These are phyloP conservation scores for Noctua janthina DNA, from an alignment of 2,888 invertebrate species.

Conservation along the genomic window DNA sequence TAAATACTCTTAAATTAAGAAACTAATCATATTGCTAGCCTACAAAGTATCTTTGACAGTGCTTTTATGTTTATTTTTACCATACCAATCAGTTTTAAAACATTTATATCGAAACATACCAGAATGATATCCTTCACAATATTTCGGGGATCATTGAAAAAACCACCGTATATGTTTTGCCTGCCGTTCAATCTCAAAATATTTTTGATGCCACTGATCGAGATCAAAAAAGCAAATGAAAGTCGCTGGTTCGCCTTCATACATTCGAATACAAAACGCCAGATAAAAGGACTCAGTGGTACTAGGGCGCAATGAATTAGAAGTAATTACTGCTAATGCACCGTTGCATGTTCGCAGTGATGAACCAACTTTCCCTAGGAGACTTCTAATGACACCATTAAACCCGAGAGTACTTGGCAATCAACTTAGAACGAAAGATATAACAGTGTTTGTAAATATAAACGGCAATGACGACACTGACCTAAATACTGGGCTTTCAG, in stretches of 20 bases:
- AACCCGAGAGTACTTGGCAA: slow-evolving; percentile 27
- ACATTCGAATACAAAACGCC: background rate
- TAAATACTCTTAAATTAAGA: background rate
- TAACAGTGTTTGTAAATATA: slow-evolving; percentile 34
- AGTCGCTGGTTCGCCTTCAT: background rate
- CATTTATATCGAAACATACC: background rate
- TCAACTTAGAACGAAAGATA: slow-evolving; percentile 30
- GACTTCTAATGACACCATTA: slow-evolving; percentile 39
- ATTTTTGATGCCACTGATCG: background rate
- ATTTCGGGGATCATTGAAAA: background rate
- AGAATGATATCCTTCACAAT: no score
- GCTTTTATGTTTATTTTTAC: no score
- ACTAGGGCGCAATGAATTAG: background rate
- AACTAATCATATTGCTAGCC: background rate
- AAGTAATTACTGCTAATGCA: slow-evolving; percentile 44
- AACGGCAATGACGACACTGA: slow-evolving; percentile 24
- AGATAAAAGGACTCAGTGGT: background rate
- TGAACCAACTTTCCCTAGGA: slow-evolving; percentile 17
- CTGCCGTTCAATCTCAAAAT: background rate
- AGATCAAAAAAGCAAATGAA: background rate
- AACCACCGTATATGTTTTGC: no score
- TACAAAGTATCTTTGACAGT: background rate
- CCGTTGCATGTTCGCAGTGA: slow-evolving; percentile 39
- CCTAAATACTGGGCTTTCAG: slow-evolving; percentile 17
- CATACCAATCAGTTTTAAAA: no score